Base-by-base conservation (phyloP, 2,888 invertebrate species). In the Protophormia terraenovae region DNA sequence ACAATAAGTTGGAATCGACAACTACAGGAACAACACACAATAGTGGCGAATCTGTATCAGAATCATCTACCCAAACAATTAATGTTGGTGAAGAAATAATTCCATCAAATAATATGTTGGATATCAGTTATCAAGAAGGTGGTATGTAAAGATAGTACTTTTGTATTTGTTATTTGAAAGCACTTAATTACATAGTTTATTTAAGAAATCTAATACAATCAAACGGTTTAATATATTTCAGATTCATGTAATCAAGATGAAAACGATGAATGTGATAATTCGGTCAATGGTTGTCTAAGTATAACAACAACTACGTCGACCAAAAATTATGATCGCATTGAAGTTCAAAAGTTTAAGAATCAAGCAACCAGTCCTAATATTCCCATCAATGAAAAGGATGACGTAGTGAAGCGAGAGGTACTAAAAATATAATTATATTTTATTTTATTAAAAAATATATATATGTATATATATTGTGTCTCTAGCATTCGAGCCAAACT, bases 311-410 rank as follows among this genome's bases (percentile, higher is more conserved):
- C 91, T 66, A 91, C 90, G 38, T 91, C 91, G 79, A 91, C 91
- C 55, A 91, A 92, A 88, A 89, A 90, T 86, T 91, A 90, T 58
- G 92, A 92, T 83, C 90, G 90, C 85, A 92, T 92, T 75, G 92
- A 92, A 87, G 91, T 92, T 85, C 93, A 92, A 81, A 93, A 91
- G 87, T 92, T 91, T 73, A 93, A 93, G 87, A 91, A 92, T 86
- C 93, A 93, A 89, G 93, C 93, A 76, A 93, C 93, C 83, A 93
- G 93, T 90, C 93, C 93, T 78, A 93, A 93, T 83, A 92, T 93
- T 88, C 93, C 93, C 16, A 83, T 69, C 12, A 87, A 66, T 32
- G 88, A 87, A 29, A 89, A 89, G 53, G 90, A 89, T 24, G 89
- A 90, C n/a, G 58, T 87, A n/a, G 32, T 80, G 19, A 87, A 86